Evolutionary conservation across 2,113 vertebrate genomes (phyloP), one percentile per base, ranked within the genome.

Genomic region (Dicentrarchus labrax): DNA sequence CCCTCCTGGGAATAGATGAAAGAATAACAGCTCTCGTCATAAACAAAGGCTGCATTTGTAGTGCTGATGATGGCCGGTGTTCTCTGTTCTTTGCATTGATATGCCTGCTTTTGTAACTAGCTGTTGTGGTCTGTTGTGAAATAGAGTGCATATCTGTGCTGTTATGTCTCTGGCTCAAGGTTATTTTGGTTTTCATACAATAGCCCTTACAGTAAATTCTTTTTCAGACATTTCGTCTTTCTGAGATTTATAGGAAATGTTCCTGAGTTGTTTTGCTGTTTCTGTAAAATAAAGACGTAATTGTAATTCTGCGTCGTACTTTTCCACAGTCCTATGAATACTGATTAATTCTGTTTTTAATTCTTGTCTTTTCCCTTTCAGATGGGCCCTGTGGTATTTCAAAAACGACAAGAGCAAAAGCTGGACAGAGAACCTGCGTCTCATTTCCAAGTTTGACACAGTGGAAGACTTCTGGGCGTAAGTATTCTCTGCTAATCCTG

Each of bases 401-500:
- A 96, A 96, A 95, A 96, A 96, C 21, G 96, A 96, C 91, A 96
- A 96, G 88, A 96, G 87, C 92, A 96, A 96, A 96, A 95, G 91
- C 88, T 96, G 96, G 96, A 95, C 95, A 43, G 96, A 96, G 88
- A 96, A 96, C 80, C 60, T 96, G 84, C 95, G 96, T 89, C 95
- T 96, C 80, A 96, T 96, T 88, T 95, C 95, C 85, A 96, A 96
- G 80, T 96, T 96, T 93, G 96, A 96, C 90, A 96, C 96, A 69
- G 96, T 96, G 88, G 96, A 96, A 87, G 96, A 96, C 87, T 96
- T 96, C 85, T 96, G 96, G 96, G 96, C 96, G 96, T 96, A 95
- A 94, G 96, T 95, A 30, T 80, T 48, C 45, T 57, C 53, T 16
- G 9, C 11, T 51, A n/a, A 30, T 48, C 10, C 8, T 85, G 17